These are phyloP conservation scores for Pygocentrus nattereri DNA, from an alignment of 2,797 vertebrate genomes.

Conservation along the genomic window DNA sequence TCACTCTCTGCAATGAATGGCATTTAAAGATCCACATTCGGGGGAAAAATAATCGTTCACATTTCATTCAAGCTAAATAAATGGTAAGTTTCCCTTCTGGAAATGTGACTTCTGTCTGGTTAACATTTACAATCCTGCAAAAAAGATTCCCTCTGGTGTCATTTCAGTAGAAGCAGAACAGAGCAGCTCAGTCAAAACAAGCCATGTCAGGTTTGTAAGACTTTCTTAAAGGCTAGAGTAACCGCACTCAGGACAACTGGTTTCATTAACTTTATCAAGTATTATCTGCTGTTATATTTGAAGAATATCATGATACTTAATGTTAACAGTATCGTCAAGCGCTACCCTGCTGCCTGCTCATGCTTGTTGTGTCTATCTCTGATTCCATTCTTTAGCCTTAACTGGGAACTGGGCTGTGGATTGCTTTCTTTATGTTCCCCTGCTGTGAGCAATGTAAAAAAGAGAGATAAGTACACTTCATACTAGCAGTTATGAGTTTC, in stretches of 20 bases:
- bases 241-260: neutral
- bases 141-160: neutral
- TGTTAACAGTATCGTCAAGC: neutral
- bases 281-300: neutral
- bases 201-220: neutral
- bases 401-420: neutral
- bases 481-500: neutral
- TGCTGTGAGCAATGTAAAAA: conserved; percentile 8
- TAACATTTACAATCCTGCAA: neutral
- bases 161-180: neutral
- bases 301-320: neutral
- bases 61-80: neutral
- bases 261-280: neutral
- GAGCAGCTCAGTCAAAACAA: neutral
- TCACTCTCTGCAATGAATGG: too few relatives aligned
- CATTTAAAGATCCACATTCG: too few relatives aligned
- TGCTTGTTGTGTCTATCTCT: neutral
- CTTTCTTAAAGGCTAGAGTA: neutral
- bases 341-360: neutral
- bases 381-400: neutral
- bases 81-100: neutral
- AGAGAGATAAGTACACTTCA: conserved; percentile 18
- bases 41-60: neutral
- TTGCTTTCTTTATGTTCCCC: neutral
- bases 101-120: neutral